A percentile compares a stretch with the other conserved stretches of the same genome.
These are phyloP conservation scores for Rhinoraja longicauda DNA, from an alignment of 2,797 vertebrate species.

Conservation along the genomic window DNA sequence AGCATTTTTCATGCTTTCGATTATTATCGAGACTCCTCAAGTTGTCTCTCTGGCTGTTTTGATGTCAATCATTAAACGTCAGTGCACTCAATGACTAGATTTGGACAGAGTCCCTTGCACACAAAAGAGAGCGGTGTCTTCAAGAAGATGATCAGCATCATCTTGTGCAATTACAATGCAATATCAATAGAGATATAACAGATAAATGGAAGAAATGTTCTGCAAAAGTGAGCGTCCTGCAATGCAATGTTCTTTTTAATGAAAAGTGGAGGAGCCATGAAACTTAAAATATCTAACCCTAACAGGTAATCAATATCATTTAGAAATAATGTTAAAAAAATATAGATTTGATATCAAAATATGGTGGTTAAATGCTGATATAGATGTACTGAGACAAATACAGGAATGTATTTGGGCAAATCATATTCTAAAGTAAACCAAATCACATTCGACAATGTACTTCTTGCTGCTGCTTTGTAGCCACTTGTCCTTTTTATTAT, in stretches of 20 bases:
- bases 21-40: slow-evolving; percentile 22
- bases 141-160: slow-evolving; percentile 6
- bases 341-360: neutral
- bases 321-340: neutral
- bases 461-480: neutral
- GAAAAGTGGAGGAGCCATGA: neutral
- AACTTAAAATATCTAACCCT: neutral
- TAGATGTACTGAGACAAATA: neutral
- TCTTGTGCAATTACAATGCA: neutral
- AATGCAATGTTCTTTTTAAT: neutral
- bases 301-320: neutral
- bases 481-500: neutral
- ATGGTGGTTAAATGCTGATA: too few relatives aligned
- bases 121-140: neutral
- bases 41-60: slow-evolving; percentile 20
- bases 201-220: neutral
- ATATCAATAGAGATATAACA: neutral
- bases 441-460: neutral
- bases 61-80: neutral
- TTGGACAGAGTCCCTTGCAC: slow-evolving; percentile 19
- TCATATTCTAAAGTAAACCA: slow-evolving; percentile 12
- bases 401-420: neutral
- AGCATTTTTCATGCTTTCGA: neutral
- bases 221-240: neutral
- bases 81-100: neutral